Evolutionary conservation across 1,140 invertebrate species (phyloP), one percentile per base, ranked within the genome.

Genomic region (Lordiphosa clarofinis): DNA sequence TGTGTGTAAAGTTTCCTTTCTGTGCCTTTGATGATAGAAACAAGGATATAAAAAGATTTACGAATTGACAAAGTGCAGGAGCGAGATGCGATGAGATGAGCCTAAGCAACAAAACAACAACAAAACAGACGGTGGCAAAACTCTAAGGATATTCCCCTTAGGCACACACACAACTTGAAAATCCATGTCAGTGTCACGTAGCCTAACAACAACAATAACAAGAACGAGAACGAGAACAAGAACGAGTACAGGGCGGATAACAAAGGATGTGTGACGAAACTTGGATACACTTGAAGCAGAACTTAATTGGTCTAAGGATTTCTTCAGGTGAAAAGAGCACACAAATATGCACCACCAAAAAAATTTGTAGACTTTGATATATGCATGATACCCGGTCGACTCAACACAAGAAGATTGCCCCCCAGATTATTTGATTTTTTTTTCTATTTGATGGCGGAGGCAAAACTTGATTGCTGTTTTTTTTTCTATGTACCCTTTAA

Each of bases 121-220:
- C 39, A 36, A 35, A 48, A 62, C 48, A 53, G 43, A 31, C 48
- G 38, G 52, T 39, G 47, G 46, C 24, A 44, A 55, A 44, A 60
- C 46, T 60, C 71, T 65, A 58, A 84, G 78, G 78, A 84, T 65
- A 62, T 84, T 69, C 69, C 58, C 69, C 46, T 46, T 28, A 43
- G 55, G 44, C n/a, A n/a, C 24, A 60, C 49, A 73, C 72, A 73
- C 73, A 84, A 73, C 78, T 84, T 75, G 78, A 84, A 82, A 84
- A 84, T 84, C 78, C 79, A 84, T 84, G 78, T 84, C 78, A 84
- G 78, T 84, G 78, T 84, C 78, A 84, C 78, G 78, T 84, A 84
- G 72, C 52, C 28, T 39, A 61, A 58, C 40, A 67, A 57, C 42
- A 60, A 42, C 40, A 58, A n/a, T n/a, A n/a, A n/a, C n/a, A n/a